phyloP scores from a whole-genome alignment of 2,888 invertebrate genomes.

The Cosmia pyralina region DNA sequence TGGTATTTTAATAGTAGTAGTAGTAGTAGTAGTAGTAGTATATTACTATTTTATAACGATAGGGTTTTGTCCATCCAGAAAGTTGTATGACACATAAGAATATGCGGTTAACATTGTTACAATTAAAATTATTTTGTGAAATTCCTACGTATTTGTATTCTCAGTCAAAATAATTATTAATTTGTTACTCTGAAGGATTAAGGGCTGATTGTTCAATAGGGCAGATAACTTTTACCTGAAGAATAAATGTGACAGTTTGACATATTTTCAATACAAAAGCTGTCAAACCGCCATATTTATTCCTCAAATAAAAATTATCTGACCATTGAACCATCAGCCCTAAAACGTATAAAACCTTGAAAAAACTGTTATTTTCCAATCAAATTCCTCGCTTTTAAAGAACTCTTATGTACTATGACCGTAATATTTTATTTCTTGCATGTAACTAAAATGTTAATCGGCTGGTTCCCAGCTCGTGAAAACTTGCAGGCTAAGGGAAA shows the following conservation, averaged over 20 bases:
- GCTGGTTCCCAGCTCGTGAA: slow-evolving; percentile 28
- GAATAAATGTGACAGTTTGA: too few species aligned
- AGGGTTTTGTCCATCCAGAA: not conserved
- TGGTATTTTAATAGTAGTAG: too few species aligned
- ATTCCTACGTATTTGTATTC: not conserved
- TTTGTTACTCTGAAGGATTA: not conserved
- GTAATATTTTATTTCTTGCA: slow-evolving; percentile 35
- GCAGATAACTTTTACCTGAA: too few species aligned
- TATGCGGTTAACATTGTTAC: too few species aligned
- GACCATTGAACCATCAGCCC: too few species aligned
- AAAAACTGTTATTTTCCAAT: not conserved
- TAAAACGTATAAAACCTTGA: not conserved
- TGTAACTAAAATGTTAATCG: slow-evolving; percentile 26
- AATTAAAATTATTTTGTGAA: not conserved
- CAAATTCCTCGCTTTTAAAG: slow-evolving; percentile 1
- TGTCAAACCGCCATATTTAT: too few species aligned
- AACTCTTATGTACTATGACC: not conserved
- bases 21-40: too few species aligned
- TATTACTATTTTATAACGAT: not conserved
- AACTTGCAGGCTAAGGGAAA: slow-evolving; percentile 49
- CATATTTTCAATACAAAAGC: too few species aligned
- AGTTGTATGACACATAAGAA: not conserved
- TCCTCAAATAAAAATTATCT: too few species aligned
- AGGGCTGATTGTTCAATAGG: too few species aligned
- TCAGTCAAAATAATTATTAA: not conserved